Base-by-base conservation (phyloP, 2,888 invertebrate species). In the Isotomurus palustris region DNA sequence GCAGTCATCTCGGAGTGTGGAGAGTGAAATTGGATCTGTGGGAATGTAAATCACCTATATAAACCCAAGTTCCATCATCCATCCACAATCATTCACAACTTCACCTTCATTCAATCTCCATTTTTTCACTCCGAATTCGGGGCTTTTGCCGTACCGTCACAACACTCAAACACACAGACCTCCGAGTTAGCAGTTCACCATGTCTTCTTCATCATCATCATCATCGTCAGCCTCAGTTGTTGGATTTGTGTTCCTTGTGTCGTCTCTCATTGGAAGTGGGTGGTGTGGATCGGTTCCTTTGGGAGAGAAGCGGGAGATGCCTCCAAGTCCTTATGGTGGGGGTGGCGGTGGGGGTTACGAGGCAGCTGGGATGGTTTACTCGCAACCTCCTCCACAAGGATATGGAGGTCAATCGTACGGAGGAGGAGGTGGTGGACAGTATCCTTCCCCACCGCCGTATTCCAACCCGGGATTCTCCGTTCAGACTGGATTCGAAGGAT, bases 401-500 rank as follows among this genome's bases (percentile, higher is more conserved):
- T 50, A 50, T 22, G 53, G 52, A 45, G 35, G 48, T 14, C 32
- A 10, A 19, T 35, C 40, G 8, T n/a, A n/a, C n/a, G n/a, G n/a
- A n/a, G n/a, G n/a, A n/a, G n/a, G n/a, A n/a, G n/a, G n/a, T n/a
- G n/a, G n/a, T n/a, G n/a, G n/a, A 48, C 44, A 22, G 3, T 29
- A 44, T 29, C 40, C 48, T 27, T 49, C 53, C 12, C 48, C 47
- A 19, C 53, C 53, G 25, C 53, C 56, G 14, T 65, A 63, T 38
- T 64, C 66, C 12, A 69, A 71, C 47, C 71, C 71, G 5, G 71
- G 71, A 53, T 68, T 71, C 38, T 61, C 67, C 14, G 67, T 68
- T 32, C 69, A 69, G 57, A 67, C 69, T 24, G 71, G 71, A 61
- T 69, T 71, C 53, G 70, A 70, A 67, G 70, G 70, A 54, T 67